These are phyloP conservation scores for Arizona elegans DNA, from an alignment of 2,113 vertebrate genomes.

Conservation along the genomic window DNA sequence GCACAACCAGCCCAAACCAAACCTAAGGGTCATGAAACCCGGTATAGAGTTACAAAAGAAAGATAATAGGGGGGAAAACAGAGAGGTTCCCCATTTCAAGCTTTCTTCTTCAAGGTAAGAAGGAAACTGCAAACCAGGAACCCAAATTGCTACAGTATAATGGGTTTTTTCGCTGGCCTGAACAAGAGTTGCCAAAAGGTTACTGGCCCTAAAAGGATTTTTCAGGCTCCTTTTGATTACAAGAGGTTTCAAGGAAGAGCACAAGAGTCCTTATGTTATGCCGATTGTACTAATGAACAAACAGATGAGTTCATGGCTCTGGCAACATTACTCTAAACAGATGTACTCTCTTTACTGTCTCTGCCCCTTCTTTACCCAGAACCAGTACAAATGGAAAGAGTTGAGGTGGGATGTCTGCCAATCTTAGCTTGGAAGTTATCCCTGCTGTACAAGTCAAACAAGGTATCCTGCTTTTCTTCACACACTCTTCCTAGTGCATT, in stretches of 20 bases:
- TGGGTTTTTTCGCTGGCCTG: not conserved
- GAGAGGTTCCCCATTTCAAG: not conserved
- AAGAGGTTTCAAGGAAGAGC: not conserved
- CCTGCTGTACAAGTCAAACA: not conserved
- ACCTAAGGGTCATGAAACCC: not conserved
- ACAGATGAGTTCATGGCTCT: not conserved
- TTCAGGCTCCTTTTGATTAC: not conserved
- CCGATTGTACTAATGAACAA: not conserved
- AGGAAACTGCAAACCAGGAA: not conserved
- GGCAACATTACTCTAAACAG: not conserved
- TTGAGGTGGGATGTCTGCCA: not conserved
- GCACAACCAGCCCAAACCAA: not conserved
- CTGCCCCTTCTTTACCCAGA: not conserved
- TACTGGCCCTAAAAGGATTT: not conserved
- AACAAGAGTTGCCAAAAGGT: not conserved
- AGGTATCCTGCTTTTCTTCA: not conserved
- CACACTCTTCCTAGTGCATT: not conserved
- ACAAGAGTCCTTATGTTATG: not conserved
- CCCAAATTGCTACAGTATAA: not conserved
- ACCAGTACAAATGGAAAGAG: not conserved
- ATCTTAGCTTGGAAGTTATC: not conserved
- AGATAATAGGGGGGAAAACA: not conserved
- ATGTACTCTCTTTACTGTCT: not conserved
- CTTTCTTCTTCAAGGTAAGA: not conserved
- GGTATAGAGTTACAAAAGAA: not conserved